phyloP scores from a whole-genome alignment of 2,888 invertebrate genomes.

The Odontocolon sp. region DNA sequence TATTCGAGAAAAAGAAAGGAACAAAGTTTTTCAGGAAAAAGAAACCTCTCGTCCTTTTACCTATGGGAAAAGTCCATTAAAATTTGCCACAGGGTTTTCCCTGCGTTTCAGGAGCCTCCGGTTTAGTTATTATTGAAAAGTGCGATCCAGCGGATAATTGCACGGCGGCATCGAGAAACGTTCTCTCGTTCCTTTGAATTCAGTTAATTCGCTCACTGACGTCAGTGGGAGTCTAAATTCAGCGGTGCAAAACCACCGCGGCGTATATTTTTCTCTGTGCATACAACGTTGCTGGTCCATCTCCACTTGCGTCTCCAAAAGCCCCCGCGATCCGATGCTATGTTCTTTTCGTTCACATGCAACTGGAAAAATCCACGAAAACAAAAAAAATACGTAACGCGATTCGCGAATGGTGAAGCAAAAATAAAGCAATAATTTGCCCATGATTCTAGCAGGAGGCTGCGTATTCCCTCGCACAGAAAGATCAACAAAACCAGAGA shows the following conservation, averaged over 20 bases:
- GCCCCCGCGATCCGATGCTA: background rate
- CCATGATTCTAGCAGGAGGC: background rate
- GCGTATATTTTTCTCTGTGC: background rate
- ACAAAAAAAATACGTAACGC: background rate
- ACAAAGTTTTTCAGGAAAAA: too few relatives aligned
- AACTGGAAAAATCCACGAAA: too few relatives aligned
- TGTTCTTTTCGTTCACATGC: too few relatives aligned
- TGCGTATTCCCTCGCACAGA: background rate
- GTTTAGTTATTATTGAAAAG: too few relatives aligned
- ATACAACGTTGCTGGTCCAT: background rate
- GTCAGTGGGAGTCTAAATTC: conserved; percentile 13
- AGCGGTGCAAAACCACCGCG: background rate
- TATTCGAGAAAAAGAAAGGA: too few relatives aligned
- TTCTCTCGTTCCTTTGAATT: conserved; percentile 18
- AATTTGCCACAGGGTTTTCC: too few relatives aligned
- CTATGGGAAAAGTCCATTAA: too few relatives aligned
- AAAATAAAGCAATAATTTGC: conserved; percentile 10
- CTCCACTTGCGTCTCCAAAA: background rate
- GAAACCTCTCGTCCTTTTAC: too few relatives aligned
- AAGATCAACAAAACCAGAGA: background rate
- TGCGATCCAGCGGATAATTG: background rate
- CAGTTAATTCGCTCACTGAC: conserved; percentile 11
- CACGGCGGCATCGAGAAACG: background rate
- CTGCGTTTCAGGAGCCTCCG: too few relatives aligned
- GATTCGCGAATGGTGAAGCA: background rate